A percentile compares a stretch with the other conserved stretches of the same genome.
These are phyloP conservation scores for Amphipyra tragopoginis DNA, from an alignment of 2,888 invertebrate genomes.

Conservation along the genomic window DNA sequence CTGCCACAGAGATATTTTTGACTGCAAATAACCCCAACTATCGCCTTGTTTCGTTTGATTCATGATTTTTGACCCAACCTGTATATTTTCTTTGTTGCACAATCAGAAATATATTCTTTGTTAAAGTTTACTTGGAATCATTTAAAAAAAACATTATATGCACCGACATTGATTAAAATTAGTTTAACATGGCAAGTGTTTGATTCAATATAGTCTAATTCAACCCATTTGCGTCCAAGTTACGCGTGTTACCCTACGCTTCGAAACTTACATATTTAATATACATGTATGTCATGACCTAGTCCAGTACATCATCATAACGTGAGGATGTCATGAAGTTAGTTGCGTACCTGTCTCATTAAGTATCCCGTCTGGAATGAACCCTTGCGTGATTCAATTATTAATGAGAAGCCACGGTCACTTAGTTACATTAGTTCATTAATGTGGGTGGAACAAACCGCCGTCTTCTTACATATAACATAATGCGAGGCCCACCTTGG, in stretches of 20 bases:
- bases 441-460: slow-evolving; percentile 53
- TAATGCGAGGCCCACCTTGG: slow-evolving; percentile 41
- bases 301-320: slow-evolving; percentile 46
- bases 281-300: slow-evolving; percentile 20
- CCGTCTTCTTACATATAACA: slow-evolving; percentile 52
- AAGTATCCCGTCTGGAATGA: slow-evolving; percentile 62
- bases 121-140: too few relatives aligned
- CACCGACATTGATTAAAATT: too few relatives aligned
- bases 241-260: slow-evolving; percentile 18
- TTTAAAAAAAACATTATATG: too few relatives aligned
- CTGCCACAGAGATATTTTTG: too few relatives aligned
- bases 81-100: too few relatives aligned
- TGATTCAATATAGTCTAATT: slow-evolving; percentile 21
- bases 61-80: too few relatives aligned
- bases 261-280: slow-evolving; percentile 6
- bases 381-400: slow-evolving; percentile 71
- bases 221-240: slow-evolving; percentile 24
- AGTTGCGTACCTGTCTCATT: slow-evolving; percentile 64
- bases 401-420: slow-evolving; percentile 69
- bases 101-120: too few relatives aligned
- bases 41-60: too few relatives aligned
- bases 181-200: not conserved
- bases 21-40: too few relatives aligned
- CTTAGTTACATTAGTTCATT: slow-evolving; percentile 69
- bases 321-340: slow-evolving; percentile 61